phyloP scores from a whole-genome alignment of 2,888 invertebrate species.

The Leptopilina drosophilae region DNA sequence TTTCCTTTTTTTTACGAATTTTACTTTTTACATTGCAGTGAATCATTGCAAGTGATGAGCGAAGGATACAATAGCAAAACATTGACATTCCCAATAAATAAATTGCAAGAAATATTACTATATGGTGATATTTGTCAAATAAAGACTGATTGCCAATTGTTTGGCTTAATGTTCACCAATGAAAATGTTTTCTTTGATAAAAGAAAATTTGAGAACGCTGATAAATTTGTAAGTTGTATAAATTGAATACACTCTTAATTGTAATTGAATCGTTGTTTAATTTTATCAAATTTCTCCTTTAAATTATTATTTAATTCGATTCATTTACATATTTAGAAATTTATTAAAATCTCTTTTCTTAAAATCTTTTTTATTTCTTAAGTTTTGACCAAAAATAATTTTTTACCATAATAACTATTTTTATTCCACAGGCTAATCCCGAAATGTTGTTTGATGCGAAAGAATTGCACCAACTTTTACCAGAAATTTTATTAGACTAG shows the following conservation, averaged over 20 bases:
- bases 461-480: constrained; percentile 60
- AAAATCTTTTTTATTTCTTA: not conserved
- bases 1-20: too few species aligned
- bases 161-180: constrained; percentile 76
- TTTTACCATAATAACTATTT: not conserved
- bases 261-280: too few species aligned
- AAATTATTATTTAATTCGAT: not conserved
- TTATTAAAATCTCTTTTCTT: not conserved
- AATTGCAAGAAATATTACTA: constrained; percentile 78
- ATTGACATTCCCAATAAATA: constrained; percentile 77
- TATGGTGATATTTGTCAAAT: constrained; percentile 77
- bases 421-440: constrained; percentile 63
- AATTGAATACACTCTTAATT: constrained; percentile 15
- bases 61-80: constrained; percentile 80
- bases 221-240: constrained; percentile 74
- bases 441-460: constrained; percentile 61
- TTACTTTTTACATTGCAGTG: constrained; percentile 72
- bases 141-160: constrained; percentile 77
- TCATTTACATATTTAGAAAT: not conserved
- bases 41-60: constrained; percentile 79
- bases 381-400: too few species aligned
- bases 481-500: constrained; percentile 61
- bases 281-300: not conserved
- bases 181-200: constrained; percentile 75
- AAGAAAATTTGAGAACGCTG: constrained; percentile 74